A percentile compares a stretch with the other conserved stretches of the same genome.
Evolutionary conservation across 2,888 invertebrate species (phyloP).

Genomic region (Heliothis peltigera): DNA sequence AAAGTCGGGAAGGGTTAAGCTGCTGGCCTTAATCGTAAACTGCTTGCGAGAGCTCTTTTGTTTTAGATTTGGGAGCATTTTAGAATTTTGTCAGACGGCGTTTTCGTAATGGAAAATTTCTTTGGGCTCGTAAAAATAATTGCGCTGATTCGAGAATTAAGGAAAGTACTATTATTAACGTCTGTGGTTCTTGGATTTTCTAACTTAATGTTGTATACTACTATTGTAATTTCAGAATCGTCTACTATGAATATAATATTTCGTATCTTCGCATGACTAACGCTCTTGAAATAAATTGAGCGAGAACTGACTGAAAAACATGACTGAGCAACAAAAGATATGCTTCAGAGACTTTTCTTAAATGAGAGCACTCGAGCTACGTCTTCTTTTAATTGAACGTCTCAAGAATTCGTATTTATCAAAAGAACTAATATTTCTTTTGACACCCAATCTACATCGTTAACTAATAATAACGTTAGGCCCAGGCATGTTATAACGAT

Average conservation of each 20-base stretch:
- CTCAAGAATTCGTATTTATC: conserved; percentile 19
- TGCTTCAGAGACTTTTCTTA: conserved; percentile 12
- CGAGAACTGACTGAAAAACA: conserved; percentile 27
- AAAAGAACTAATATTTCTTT: conserved; percentile 34
- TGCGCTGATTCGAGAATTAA: conserved; percentile 46
- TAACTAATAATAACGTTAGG: conserved; percentile 6
- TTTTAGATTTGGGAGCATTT: conserved; percentile 68
- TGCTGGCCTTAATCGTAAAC: conserved; percentile 81
- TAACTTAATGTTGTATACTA: neutral
- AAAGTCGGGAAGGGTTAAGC: conserved; percentile 85
- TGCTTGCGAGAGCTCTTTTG: conserved; percentile 79
- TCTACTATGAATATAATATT: neutral
- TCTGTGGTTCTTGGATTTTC: neutral
- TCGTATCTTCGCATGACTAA: conserved; percentile 7
- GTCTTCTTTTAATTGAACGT: conserved; percentile 26
- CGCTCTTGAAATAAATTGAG: conserved; percentile 26
- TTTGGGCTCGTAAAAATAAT: conserved; percentile 54
- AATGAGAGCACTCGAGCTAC: conserved; percentile 17
- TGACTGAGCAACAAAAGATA: conserved; percentile 30
- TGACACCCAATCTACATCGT: conserved; percentile 23
- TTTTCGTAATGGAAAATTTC: conserved; percentile 61
- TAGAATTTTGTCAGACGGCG: conserved; percentile 60
- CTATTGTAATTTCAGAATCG: neutral
- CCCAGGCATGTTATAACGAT: neutral
- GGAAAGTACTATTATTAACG: conserved; percentile 17